Evolutionary conservation across 2,888 invertebrate species (phyloP).

Genomic region (Timema podura): DNA sequence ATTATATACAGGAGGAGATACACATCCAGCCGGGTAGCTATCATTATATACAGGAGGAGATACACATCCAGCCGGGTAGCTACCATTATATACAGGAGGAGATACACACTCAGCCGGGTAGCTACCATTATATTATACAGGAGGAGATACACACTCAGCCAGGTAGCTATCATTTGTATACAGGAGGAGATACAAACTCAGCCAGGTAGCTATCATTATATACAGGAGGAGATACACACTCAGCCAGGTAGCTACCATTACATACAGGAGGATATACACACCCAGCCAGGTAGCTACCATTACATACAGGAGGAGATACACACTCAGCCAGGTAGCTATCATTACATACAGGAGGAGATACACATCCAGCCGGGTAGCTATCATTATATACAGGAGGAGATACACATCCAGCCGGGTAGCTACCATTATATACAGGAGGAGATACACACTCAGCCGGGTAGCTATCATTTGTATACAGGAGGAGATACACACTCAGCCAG

Average conservation of each 20-base stretch:
- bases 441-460: constrained; percentile 51
- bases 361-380: constrained; percentile 48
- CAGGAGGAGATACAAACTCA: constrained; percentile 50
- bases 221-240: constrained; percentile 50
- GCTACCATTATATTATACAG: no score
- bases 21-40: constrained; percentile 48
- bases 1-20: constrained; percentile 54
- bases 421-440: no score
- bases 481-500: constrained; percentile 50
- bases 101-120: constrained; percentile 51
- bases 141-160: constrained; percentile 50
- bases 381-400: no score
- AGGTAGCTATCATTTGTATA: no score
- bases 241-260: no score
- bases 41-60: no score
- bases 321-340: constrained; percentile 48
- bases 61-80: constrained; percentile 50
- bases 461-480: no score
- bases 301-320: constrained; percentile 53
- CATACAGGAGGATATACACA: constrained; percentile 51
- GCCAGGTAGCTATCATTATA: no score
- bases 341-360: constrained; percentile 54
- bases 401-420: constrained; percentile 50
- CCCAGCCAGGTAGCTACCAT: constrained; percentile 50
- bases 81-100: no score